A percentile compares a stretch with the other conserved stretches of the same genome.
These are phyloP conservation scores for Matsumyia berberina DNA, from an alignment of 2,888 invertebrate genomes.

Conservation along the genomic window DNA sequence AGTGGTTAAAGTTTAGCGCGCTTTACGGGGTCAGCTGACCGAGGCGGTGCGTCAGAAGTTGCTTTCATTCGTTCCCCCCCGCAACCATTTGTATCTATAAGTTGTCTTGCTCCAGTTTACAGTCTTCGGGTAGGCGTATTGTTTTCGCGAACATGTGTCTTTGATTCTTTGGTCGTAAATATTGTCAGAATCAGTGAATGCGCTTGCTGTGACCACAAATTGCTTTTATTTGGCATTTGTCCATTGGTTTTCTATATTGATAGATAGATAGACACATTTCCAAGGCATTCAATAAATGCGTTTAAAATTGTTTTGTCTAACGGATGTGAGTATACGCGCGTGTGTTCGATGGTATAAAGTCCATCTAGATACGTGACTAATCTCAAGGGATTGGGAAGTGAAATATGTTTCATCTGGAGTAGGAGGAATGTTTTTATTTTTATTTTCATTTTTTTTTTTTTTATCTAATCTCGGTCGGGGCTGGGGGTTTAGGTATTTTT, in stretches of 20 bases:
- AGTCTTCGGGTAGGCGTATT: slow-evolving; percentile 66
- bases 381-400: slow-evolving; percentile 56
- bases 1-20: slow-evolving; percentile 47
- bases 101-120: slow-evolving; percentile 63
- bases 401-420: slow-evolving; percentile 51
- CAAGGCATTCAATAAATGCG: slow-evolving; percentile 25
- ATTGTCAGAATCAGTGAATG: slow-evolving; percentile 40
- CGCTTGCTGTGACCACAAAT: slow-evolving; percentile 51
- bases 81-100: slow-evolving; percentile 39
- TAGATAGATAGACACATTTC: slow-evolving; percentile 14
- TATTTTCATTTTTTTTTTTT: slow-evolving; percentile 8
- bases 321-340: slow-evolving; percentile 1
- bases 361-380: slow-evolving; percentile 64
- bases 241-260: slow-evolving; percentile 36
- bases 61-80: slow-evolving; percentile 9
- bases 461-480: slow-evolving; percentile 50
- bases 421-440: slow-evolving; percentile 8
- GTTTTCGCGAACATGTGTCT: slow-evolving; percentile 67
- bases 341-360: slow-evolving; percentile 43
- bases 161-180: slow-evolving; percentile 64
- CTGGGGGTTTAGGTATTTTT: slow-evolving; percentile 54
- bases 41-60: slow-evolving; percentile 67
- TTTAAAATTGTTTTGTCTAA: slow-evolving; percentile 31
- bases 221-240: slow-evolving; percentile 64
- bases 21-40: slow-evolving; percentile 54